These are phyloP conservation scores for Ischnus inquisitorius DNA, from an alignment of 2,888 invertebrate genomes.

Conservation along the genomic window DNA sequence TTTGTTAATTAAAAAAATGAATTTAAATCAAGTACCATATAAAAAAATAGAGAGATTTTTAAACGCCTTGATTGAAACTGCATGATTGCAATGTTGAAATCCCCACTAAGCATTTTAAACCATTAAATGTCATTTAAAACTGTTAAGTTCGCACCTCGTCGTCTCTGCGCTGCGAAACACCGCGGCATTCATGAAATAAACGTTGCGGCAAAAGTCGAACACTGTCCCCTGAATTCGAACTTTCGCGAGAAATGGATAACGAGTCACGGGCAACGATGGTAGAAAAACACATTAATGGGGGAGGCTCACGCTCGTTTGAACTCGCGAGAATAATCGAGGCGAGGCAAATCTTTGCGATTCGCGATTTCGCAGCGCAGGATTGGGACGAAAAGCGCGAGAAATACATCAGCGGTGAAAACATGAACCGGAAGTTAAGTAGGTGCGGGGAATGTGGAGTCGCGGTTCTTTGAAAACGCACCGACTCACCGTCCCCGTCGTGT, in stretches of 20 bases:
- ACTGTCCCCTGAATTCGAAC: not conserved
- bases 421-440: not conserved
- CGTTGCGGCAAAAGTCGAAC: not conserved
- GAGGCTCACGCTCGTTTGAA: not conserved
- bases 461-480: not conserved
- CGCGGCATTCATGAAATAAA: not conserved
- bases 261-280: not conserved
- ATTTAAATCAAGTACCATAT: not conserved
- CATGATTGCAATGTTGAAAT: not conserved
- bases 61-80: not conserved
- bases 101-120: not conserved
- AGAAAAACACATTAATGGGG: not conserved
- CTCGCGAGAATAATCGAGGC: not conserved
- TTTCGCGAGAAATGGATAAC: not conserved
- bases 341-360: not conserved
- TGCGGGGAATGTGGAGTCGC: not conserved
- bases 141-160: not conserved
- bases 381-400: not conserved
- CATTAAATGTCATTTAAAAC: no score
- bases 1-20: not conserved
- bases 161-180: not conserved
- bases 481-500: conserved; percentile 10
- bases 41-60: not conserved
- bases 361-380: not conserved
- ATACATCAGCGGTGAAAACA: not conserved